Evolutionary conservation across 2,888 invertebrate species (phyloP).

Genomic region (Scrobipalpa costella): DNA sequence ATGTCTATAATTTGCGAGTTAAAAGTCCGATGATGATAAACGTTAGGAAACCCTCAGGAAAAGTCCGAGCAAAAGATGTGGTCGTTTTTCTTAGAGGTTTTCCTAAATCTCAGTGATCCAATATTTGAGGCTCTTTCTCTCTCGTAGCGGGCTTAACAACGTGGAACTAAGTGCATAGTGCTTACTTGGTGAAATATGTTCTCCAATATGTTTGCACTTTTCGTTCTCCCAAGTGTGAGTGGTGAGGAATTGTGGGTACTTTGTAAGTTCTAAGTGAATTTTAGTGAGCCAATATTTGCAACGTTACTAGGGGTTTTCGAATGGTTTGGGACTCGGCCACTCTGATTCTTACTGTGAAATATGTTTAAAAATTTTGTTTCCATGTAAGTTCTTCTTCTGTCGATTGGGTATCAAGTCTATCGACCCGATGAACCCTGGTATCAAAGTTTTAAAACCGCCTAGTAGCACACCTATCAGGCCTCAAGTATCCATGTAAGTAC

Average conservation of each 20-base stretch:
- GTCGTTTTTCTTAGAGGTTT: no score
- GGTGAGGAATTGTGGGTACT: not conserved
- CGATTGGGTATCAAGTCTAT: no score
- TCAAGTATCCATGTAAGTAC: no score
- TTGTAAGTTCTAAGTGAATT: conserved; percentile 29
- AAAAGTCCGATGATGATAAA: no score
- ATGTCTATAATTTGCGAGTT: no score
- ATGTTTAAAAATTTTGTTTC: conserved; percentile 35
- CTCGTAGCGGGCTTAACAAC: not conserved
- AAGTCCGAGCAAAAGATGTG: no score
- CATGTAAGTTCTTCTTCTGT: not conserved
- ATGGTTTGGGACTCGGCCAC: conserved; percentile 53
- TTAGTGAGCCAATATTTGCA: conserved; percentile 64
- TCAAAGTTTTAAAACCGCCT: no score
- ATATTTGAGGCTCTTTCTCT: not conserved
- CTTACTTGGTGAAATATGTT: not conserved
- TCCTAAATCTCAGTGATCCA: not conserved
- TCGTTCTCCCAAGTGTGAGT: not conserved
- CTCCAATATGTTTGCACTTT: not conserved
- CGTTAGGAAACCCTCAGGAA: no score
- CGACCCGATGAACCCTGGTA: no score
- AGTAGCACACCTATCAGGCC: no score
- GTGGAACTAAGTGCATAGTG: no score
- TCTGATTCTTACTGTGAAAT: conserved; percentile 48
- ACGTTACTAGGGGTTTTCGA: conserved; percentile 42